Evolutionary conservation across 2,113 vertebrate species (phyloP).

Genomic region (Limnothrissa miodon): DNA sequence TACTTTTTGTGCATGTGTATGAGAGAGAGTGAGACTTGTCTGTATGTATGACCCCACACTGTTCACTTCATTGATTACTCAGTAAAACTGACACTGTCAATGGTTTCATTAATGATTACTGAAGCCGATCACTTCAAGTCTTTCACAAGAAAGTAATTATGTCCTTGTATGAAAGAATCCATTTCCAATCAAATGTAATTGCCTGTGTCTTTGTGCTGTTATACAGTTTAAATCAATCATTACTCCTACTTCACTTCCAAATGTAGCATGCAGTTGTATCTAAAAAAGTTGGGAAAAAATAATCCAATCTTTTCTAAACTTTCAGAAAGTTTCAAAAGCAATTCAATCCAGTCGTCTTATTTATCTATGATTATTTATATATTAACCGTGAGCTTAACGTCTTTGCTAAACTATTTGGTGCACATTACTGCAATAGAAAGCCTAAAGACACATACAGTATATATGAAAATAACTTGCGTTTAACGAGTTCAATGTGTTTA

Average conservation of each 20-base stretch:
- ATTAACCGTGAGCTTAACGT: no score
- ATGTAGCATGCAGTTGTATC: background rate
- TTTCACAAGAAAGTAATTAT: background rate
- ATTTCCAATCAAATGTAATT: background rate
- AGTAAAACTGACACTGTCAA: background rate
- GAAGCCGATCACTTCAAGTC: background rate
- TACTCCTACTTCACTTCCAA: background rate
- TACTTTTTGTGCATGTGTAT: background rate
- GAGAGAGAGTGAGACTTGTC: slow-evolving; percentile 12
- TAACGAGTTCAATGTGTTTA: slow-evolving; percentile 6
- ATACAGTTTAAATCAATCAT: background rate
- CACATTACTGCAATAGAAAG: background rate
- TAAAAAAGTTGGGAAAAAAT: background rate
- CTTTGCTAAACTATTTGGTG: background rate
- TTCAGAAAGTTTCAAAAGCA: background rate
- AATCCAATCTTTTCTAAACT: background rate
- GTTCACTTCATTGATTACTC: background rate
- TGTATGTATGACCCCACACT: background rate
- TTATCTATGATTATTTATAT: no score
- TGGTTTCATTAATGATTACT: background rate
- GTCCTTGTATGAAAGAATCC: background rate
- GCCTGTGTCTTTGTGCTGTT: background rate
- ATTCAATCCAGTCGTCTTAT: background rate
- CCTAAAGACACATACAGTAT: no score
- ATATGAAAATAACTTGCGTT: background rate